A percentile compares a stretch with the other conserved stretches of the same genome.
Conservation (phyloP, 1,140 invertebrate genomes). For the Pseudoatta argentina region DNA sequence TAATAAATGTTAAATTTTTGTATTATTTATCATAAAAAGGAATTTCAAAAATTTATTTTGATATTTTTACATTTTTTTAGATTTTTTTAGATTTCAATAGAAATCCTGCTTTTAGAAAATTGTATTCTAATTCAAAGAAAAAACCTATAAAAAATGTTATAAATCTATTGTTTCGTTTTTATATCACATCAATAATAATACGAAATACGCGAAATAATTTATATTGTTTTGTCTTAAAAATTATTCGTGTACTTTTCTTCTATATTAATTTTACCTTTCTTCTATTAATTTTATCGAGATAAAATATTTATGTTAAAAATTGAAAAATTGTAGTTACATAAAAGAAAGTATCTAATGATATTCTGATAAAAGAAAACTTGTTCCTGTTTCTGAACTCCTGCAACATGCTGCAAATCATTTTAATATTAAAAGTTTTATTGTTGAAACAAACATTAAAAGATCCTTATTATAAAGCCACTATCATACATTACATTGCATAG, state of each 20-base stretch:
- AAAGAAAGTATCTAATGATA: background rate
- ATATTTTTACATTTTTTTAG: background rate
- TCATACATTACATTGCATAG: background rate
- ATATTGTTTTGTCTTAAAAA: background rate
- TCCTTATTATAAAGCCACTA: background rate
- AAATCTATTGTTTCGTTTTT: background rate
- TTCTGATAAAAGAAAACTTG: background rate
- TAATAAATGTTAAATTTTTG: background rate
- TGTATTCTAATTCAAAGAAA: background rate
- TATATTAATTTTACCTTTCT: background rate
- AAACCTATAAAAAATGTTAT: background rate
- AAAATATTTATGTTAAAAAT: background rate
- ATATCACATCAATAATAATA: background rate
- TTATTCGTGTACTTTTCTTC: background rate
- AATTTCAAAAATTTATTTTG: background rate
- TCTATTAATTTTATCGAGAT: background rate
- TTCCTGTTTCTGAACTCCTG: background rate
- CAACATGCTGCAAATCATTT: background rate
- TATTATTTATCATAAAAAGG: background rate
- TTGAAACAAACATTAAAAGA: background rate
- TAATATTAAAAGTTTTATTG: background rate
- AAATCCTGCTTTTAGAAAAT: background rate
- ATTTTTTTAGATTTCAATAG: background rate
- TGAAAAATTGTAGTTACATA: background rate
- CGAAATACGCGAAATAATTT: background rate